Conservation (phyloP, 2,888 invertebrate genomes). For the Micropterix aruncella region DNA sequence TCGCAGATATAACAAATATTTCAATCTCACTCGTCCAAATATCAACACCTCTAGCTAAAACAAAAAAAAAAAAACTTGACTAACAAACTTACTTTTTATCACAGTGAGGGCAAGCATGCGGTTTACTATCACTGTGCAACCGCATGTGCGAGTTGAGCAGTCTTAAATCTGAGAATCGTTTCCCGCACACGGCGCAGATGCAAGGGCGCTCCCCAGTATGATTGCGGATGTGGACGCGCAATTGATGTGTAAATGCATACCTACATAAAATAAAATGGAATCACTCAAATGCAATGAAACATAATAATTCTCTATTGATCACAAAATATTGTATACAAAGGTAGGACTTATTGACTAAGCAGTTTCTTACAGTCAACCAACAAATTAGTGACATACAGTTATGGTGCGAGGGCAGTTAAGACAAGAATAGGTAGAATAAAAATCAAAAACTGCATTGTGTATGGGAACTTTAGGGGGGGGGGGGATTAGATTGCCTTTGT, state of each 20-base stretch:
- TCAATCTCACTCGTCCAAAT: too few species aligned
- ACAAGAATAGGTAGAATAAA: background rate
- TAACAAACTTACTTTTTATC: constrained; percentile 33
- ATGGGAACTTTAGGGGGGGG: too few species aligned
- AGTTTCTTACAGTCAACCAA: background rate
- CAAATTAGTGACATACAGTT: background rate
- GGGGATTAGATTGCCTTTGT: too few species aligned
- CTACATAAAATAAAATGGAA: constrained; percentile 15
- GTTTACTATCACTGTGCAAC: constrained; percentile 37
- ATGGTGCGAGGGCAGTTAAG: background rate
- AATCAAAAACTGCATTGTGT: too few species aligned
- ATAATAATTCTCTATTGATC: too few species aligned
- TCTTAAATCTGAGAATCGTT: constrained; percentile 26
- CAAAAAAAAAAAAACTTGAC: too few species aligned
- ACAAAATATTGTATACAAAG: too few species aligned
- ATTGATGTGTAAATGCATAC: constrained; percentile 20
- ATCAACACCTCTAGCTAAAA: too few species aligned
- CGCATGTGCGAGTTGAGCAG: constrained; percentile 36
- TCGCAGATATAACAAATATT: too few species aligned
- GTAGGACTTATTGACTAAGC: background rate
- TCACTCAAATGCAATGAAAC: too few species aligned
- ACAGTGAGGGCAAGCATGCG: constrained; percentile 38
- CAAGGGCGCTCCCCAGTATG: constrained; percentile 28
- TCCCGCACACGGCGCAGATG: constrained; percentile 26
- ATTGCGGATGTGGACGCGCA: constrained; percentile 22